These are phyloP conservation scores for Rhagologus leucostigma DNA, from an alignment of 2,113 vertebrate genomes.

Conservation along the genomic window DNA sequence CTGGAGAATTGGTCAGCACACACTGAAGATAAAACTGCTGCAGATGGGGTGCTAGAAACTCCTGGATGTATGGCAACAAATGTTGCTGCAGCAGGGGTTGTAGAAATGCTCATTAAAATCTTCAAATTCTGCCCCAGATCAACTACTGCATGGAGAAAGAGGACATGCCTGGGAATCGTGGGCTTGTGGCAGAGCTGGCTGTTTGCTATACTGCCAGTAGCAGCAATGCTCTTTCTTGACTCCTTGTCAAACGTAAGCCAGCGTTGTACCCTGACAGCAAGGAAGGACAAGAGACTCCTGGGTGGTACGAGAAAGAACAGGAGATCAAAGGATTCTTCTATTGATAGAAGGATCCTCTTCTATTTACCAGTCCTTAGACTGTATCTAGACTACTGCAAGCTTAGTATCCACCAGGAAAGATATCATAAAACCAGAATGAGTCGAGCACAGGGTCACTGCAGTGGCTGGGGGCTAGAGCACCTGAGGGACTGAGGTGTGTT, in stretches of 20 bases:
- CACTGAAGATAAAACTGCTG: not conserved
- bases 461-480: not conserved
- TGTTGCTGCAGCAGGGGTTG: not conserved
- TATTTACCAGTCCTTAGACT: not conserved
- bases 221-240: not conserved
- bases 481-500: not conserved
- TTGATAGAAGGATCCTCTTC: not conserved
- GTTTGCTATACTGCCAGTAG: not conserved
- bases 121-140: not conserved
- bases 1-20: not conserved
- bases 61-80: not conserved
- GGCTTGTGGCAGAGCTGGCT: not conserved
- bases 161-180: not conserved
- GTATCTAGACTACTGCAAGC: not conserved
- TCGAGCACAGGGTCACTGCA: not conserved
- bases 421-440: not conserved
- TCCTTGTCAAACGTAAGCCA: not conserved
- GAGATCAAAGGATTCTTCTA: not conserved
- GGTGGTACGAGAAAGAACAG: not conserved
- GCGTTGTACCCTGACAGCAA: not conserved
- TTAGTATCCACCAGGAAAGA: not conserved
- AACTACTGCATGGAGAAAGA: not conserved
- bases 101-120: not conserved
- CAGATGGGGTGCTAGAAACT: not conserved
- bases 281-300: not conserved